phyloP scores from a whole-genome alignment of 2,888 invertebrate species.

The Parnassius apollo region DNA sequence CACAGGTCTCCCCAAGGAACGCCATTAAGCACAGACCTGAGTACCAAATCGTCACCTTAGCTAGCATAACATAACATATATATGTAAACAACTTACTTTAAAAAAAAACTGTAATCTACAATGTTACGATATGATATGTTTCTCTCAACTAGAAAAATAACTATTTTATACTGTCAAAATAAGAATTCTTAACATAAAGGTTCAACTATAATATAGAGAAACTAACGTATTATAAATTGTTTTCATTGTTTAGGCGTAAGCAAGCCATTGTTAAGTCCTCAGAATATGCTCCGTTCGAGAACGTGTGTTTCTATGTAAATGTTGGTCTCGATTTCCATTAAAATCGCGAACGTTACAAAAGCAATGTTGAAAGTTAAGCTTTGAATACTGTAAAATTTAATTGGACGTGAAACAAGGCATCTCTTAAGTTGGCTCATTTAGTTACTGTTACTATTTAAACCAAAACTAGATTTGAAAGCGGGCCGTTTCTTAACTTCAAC shows the following conservation, averaged over 20 bases:
- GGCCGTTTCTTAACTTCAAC: slow-evolving; percentile 5
- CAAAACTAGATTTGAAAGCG: slow-evolving; percentile 13
- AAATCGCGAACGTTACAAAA: slow-evolving; percentile 43
- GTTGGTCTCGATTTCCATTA: slow-evolving; percentile 56
- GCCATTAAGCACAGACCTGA: too few relatives aligned
- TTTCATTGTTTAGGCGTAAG: slow-evolving; percentile 32
- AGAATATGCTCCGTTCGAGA: slow-evolving; percentile 59
- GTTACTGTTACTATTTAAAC: slow-evolving; percentile 24
- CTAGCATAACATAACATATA: too few relatives aligned
- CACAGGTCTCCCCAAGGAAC: too few relatives aligned
- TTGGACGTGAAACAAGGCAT: slow-evolving; percentile 54
- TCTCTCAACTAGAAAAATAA: too few relatives aligned
- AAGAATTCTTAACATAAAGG: too few relatives aligned
- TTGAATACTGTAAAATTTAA: slow-evolving; percentile 53
- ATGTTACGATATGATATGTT: too few relatives aligned
- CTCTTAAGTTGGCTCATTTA: slow-evolving; percentile 29
- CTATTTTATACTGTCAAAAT: too few relatives aligned
- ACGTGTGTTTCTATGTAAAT: slow-evolving; percentile 56
- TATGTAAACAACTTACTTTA: too few relatives aligned
- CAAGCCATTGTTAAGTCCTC: slow-evolving; percentile 64
- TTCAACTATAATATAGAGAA: not conserved
- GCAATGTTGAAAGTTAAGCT: slow-evolving; percentile 53
- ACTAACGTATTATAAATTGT: slow-evolving; percentile 21
- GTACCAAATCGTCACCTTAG: too few relatives aligned
- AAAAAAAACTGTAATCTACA: too few relatives aligned